Evolutionary conservation across 2,888 invertebrate genomes (phyloP).

Genomic region (Megamerina dolium): DNA sequence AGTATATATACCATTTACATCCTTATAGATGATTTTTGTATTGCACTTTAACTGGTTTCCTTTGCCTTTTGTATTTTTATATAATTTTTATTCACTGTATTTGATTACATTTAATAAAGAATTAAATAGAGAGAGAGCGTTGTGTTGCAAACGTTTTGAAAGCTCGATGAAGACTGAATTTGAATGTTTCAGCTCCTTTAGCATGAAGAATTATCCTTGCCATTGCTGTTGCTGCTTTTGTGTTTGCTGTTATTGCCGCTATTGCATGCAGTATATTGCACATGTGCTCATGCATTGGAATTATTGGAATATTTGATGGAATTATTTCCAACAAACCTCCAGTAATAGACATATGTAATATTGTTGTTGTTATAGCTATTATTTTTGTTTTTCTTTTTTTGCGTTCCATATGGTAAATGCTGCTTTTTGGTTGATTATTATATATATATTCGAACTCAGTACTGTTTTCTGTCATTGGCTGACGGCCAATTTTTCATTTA

Average conservation of each 20-base stretch:
- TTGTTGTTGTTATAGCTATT: constrained; percentile 3
- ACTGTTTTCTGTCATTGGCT: background rate
- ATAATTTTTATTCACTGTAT: constrained; percentile 12
- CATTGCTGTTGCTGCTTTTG: constrained; percentile 9
- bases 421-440: background rate
- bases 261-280: constrained; percentile 1
- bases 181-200: too few relatives aligned
- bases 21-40: too few relatives aligned
- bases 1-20: too few relatives aligned
- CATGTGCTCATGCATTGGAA: constrained; percentile 10
- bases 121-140: background rate
- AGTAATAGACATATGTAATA: too few relatives aligned
- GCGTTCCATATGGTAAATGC: background rate
- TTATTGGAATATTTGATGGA: background rate
- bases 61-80: constrained; percentile 4
- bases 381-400: constrained; percentile 1
- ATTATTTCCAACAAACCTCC: background rate
- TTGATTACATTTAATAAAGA: background rate
- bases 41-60: constrained; percentile 1
- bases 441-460: background rate
- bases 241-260: constrained; percentile 4
- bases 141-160: constrained; percentile 43
- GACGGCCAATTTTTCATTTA: constrained; percentile 1
- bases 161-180: constrained; percentile 49
- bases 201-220: too few relatives aligned